Percentiles rank a stretch among this genome's conserved stretches.
Conservation (phyloP, 2,888 invertebrate genomes). For the Phorcus lineatus region DNA sequence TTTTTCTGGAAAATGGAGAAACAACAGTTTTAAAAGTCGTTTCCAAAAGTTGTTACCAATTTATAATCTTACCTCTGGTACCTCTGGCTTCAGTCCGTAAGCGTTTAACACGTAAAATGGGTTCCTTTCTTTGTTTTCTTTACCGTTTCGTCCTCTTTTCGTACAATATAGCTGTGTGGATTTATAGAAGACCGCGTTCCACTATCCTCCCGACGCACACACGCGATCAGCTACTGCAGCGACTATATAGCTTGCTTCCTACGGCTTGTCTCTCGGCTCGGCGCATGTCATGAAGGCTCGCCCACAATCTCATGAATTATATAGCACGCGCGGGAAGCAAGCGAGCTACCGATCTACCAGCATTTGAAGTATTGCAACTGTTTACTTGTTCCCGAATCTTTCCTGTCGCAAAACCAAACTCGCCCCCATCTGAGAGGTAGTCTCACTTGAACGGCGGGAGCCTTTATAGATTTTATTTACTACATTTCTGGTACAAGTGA, state of each 20-base stretch:
- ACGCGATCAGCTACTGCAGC: background rate
- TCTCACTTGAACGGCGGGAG: background rate
- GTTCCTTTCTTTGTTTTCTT: background rate
- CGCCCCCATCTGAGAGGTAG: background rate
- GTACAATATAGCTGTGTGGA: background rate
- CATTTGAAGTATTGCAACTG: background rate
- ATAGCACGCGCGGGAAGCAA: background rate
- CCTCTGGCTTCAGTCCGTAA: background rate
- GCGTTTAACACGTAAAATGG: background rate
- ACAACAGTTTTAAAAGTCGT: no score
- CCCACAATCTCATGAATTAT: constrained; percentile 11
- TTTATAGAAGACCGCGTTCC: background rate
- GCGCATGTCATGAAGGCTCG: constrained; percentile 2
- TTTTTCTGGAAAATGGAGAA: no score
- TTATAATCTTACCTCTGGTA: background rate
- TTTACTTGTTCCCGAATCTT: background rate
- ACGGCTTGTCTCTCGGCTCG: background rate
- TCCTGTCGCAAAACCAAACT: background rate
- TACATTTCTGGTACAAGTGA: background rate
- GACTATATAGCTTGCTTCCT: background rate
- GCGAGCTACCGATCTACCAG: background rate
- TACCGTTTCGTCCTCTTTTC: background rate
- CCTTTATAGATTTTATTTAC: background rate
- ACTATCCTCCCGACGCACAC: constrained; percentile 15
- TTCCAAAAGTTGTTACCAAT: background rate